These are phyloP conservation scores for Emmelina monodactyla DNA, from an alignment of 2,888 invertebrate genomes.

Conservation along the genomic window DNA sequence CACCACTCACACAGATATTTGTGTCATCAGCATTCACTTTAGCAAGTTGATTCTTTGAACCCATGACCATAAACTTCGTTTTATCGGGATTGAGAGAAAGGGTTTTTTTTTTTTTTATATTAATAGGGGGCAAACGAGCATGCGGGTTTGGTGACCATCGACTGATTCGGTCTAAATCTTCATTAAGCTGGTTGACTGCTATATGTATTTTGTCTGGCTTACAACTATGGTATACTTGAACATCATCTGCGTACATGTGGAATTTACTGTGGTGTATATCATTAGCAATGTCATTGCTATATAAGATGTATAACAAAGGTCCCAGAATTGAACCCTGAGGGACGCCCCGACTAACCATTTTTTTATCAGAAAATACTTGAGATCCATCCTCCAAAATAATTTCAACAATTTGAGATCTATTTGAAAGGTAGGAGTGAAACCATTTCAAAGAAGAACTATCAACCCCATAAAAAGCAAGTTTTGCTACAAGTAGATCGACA, in stretches of 20 bases:
- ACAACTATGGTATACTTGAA: not conserved
- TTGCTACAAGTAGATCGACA: slow-evolving; percentile 11
- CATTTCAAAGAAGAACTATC: slow-evolving; percentile 1
- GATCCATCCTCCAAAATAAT: not conserved
- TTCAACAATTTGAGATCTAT: not conserved
- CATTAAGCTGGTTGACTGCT: not conserved
- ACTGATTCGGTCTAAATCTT: slow-evolving; percentile 1
- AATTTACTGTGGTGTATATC: not conserved
- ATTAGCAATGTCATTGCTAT: not conserved
- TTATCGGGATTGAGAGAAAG: slow-evolving; percentile 4
- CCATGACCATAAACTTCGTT: slow-evolving; percentile 1
- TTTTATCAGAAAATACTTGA: not conserved
- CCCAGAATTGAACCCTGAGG: slow-evolving; percentile 4
- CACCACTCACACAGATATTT: not conserved
- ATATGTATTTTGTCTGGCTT: not conserved
- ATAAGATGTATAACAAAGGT: not conserved
- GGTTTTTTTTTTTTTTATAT: too few species aligned
- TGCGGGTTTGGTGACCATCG: too few species aligned
- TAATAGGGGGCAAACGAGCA: too few species aligned
- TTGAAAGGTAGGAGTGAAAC: slow-evolving; percentile 1
- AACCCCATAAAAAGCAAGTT: slow-evolving; percentile 13
- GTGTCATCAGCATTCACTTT: not conserved
- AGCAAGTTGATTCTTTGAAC: not conserved
- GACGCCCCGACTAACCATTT: not conserved
- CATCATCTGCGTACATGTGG: slow-evolving; percentile 2